These are phyloP conservation scores for Eretmocerus hayati DNA, from an alignment of 2,888 invertebrate genomes.

Conservation along the genomic window DNA sequence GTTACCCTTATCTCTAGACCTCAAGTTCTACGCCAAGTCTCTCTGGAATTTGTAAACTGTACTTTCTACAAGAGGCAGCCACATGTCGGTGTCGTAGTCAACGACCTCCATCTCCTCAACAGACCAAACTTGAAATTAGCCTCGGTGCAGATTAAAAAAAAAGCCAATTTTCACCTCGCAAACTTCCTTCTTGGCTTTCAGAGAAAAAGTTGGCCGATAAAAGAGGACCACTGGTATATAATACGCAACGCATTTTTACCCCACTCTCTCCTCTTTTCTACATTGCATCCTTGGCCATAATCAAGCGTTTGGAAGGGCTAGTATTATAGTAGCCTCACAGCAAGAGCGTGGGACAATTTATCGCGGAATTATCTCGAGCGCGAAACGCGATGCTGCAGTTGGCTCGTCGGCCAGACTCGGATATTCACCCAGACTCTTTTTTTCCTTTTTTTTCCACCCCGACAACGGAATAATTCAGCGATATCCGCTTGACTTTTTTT, in stretches of 20 bases:
- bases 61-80: slow-evolving; percentile 10
- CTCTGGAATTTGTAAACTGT: slow-evolving; percentile 11
- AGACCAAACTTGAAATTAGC: slow-evolving; percentile 20
- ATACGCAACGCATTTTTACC: no score
- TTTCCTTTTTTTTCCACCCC: background rate
- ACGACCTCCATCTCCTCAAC: background rate
- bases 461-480: slow-evolving; percentile 11
- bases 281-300: background rate
- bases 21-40: slow-evolving; percentile 2
- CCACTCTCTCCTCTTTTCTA: background rate
- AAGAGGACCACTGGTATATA: background rate
- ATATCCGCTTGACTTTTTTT: slow-evolving; percentile 9
- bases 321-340: no score
- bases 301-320: background rate
- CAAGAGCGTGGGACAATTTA: slow-evolving; percentile 7
- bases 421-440: no score
- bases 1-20: no score
- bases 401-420: no score
- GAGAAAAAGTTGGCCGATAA: background rate
- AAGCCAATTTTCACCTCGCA: slow-evolving; percentile 10
- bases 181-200: slow-evolving; percentile 1
- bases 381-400: slow-evolving; percentile 1
- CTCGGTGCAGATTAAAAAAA: slow-evolving; percentile 17
- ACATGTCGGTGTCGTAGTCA: background rate
- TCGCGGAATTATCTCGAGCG: slow-evolving; percentile 9